Evolutionary conservation across 1,140 invertebrate genomes (phyloP), one percentile per base, ranked within the genome.

Genomic region (Ganaspis sp.): DNA sequence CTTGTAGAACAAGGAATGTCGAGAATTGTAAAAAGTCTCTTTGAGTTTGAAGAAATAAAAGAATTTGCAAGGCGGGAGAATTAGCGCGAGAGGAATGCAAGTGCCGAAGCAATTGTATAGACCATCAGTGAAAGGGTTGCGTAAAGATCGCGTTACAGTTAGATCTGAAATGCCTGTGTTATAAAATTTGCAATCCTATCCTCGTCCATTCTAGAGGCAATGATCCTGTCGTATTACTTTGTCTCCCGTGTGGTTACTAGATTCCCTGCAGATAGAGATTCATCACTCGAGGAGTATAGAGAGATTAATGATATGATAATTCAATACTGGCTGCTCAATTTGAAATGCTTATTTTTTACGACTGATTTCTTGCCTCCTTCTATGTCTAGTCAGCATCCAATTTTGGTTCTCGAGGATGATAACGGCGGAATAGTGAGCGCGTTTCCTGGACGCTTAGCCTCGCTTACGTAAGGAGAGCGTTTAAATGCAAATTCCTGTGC

Each of bases 401-500:
- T 78, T 81, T 76, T 81, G 77, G 80, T 53, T 42, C 73, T 38
- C 58, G 53, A 49, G 40, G 42, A 74, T 77, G 76, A 74, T 81
- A 78, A 73, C 69, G 74, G 38, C 49, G 34, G 69, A 74, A 74
- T 71, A 29, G 69, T 64, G 78, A 69, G 74, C 21, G 74, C 64
- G 75, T 77, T 81, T 79, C 72, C 80, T 72, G 75, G 73, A 79
- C 80, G 73, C 76, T 45, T 72, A 77, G 54, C 77, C 77, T 77
- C 79, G 76, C 70, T 83, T 83, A 79, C 77, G 73, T 81, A 83
- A 83, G 75, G 11, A 49, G 45, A 69, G 76, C 74, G 76, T 75
- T 81, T 77, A 69, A 83, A 83, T 83, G 81, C 79, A 81, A 83
- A 83, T 83, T 83, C 77, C 72, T 53, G 9, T 69, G 64, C 72